These are phyloP conservation scores for Drosophila nigricruria DNA, from an alignment of 2,888 invertebrate species.

Conservation along the genomic window DNA sequence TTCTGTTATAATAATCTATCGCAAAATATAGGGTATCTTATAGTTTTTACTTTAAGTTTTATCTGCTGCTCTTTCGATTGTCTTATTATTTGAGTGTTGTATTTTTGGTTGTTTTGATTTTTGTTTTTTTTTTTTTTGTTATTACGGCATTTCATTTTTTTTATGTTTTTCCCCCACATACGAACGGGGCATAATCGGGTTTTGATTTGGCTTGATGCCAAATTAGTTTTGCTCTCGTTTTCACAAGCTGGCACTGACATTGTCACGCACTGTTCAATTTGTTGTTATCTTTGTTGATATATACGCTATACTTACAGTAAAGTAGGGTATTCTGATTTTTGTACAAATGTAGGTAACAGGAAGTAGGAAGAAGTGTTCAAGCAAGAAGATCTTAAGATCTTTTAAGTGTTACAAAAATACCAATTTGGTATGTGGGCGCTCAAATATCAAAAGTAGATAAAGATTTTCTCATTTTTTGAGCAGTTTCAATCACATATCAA, in stretches of 20 bases:
- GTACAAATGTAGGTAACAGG: too few relatives aligned
- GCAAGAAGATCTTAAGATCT: too few relatives aligned
- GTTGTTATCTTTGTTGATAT: constrained; percentile 17
- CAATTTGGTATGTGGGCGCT: too few relatives aligned
- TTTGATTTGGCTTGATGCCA: constrained; percentile 67
- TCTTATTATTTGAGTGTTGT: constrained; percentile 17
- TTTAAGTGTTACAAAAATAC: too few relatives aligned
- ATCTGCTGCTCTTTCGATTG: neutral
- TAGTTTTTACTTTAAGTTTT: neutral
- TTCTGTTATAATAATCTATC: neutral
- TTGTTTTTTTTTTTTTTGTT: constrained; percentile 6
- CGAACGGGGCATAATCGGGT: constrained; percentile 52
- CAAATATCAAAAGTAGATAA: too few relatives aligned
- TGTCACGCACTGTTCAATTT: constrained; percentile 58
- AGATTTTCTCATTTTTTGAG: too few relatives aligned
- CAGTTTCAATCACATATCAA: too few relatives aligned
- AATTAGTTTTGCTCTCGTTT: constrained; percentile 76
- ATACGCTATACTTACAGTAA: neutral
- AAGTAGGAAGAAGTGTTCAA: neutral
- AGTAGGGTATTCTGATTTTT: neutral
- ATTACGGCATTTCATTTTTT: constrained; percentile 44
- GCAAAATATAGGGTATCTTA: neutral
- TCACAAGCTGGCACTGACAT: constrained; percentile 72
- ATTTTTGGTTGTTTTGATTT: constrained; percentile 10
- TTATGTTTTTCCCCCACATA: constrained; percentile 33